Conservation (phyloP, 2,888 invertebrate species). For the Lithophane leautieri region DNA sequence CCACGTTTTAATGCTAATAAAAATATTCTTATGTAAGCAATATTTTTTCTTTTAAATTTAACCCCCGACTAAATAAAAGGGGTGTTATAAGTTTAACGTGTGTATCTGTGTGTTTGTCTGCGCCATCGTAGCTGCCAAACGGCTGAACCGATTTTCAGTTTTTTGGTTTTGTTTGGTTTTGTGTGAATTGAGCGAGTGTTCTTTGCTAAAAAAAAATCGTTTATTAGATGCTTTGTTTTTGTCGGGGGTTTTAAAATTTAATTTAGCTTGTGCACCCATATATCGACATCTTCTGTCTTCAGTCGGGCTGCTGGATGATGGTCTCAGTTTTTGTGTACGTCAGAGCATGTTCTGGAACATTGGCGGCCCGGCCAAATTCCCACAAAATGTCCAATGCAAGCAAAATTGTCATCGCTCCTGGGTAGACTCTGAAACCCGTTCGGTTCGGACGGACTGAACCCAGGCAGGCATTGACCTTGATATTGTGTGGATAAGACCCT, state of each 20-base stretch:
- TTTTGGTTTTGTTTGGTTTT: no score
- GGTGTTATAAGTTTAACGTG: no score
- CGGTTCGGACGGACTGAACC: not conserved
- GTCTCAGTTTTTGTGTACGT: not conserved
- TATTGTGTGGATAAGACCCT: not conserved
- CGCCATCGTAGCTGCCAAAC: no score
- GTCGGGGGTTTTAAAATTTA: no score
- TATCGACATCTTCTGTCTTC: no score
- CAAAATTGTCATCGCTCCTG: not conserved
- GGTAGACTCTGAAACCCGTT: not conserved
- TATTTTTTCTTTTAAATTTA: not conserved
- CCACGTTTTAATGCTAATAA: not conserved
- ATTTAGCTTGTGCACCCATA: no score
- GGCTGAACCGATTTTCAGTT: no score
- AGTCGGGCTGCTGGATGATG: not conserved
- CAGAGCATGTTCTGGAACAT: not conserved
- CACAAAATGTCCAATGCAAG: not conserved
- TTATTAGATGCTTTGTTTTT: no score
- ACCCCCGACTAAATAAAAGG: no score
- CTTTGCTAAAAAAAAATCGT: no score
- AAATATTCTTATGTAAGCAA: not conserved
- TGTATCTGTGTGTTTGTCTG: no score
- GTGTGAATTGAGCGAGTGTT: no score
- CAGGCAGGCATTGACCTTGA: not conserved
- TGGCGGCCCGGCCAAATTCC: not conserved